Percentiles rank a stretch among this genome's conserved stretches.
Evolutionary conservation across 2,888 invertebrate genomes (phyloP).

Genomic region (Nineta flava): DNA sequence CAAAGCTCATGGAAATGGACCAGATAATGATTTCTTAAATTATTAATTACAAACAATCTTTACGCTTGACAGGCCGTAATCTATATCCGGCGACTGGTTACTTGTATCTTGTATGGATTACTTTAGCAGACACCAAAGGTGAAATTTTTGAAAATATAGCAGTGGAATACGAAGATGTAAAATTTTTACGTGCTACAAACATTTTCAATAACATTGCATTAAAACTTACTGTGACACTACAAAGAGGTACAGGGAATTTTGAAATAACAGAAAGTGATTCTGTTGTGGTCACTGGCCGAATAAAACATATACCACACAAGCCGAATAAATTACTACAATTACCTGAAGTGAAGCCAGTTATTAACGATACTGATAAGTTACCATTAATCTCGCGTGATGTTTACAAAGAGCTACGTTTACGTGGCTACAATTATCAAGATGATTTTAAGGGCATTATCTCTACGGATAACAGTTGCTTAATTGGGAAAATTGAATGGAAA

Average conservation of each 20-base stretch:
- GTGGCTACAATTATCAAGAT: slow-evolving; percentile 32
- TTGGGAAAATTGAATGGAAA: slow-evolving; percentile 46
- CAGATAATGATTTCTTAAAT: too few species aligned
- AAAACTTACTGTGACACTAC: slow-evolving; percentile 36
- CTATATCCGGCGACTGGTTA: slow-evolving; percentile 77
- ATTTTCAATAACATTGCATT: slow-evolving; percentile 43
- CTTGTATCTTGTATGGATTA: slow-evolving; percentile 63
- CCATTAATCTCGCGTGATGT: slow-evolving; percentile 19
- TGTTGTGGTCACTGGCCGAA: slow-evolving; percentile 52
- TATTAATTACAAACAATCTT: too few species aligned
- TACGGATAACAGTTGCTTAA: slow-evolving; percentile 20
- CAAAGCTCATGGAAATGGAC: too few species aligned
- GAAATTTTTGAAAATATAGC: slow-evolving; percentile 51
- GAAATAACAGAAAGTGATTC: slow-evolving; percentile 51
- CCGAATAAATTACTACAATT: slow-evolving; percentile 31
- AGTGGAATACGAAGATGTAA: slow-evolving; percentile 71
- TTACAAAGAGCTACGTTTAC: slow-evolving; percentile 31
- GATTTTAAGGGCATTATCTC: slow-evolving; percentile 14
- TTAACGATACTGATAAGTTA: not conserved
- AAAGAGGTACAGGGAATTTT: slow-evolving; percentile 37
- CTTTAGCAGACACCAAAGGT: slow-evolving; percentile 51
- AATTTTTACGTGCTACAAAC: slow-evolving; percentile 69
- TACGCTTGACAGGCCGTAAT: slow-evolving; percentile 45
- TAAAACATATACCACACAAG: slow-evolving; percentile 36
- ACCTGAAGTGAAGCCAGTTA: slow-evolving; percentile 22